Conservation (phyloP, 2,888 invertebrate species). For the Aporophyla lueneburgensis region DNA sequence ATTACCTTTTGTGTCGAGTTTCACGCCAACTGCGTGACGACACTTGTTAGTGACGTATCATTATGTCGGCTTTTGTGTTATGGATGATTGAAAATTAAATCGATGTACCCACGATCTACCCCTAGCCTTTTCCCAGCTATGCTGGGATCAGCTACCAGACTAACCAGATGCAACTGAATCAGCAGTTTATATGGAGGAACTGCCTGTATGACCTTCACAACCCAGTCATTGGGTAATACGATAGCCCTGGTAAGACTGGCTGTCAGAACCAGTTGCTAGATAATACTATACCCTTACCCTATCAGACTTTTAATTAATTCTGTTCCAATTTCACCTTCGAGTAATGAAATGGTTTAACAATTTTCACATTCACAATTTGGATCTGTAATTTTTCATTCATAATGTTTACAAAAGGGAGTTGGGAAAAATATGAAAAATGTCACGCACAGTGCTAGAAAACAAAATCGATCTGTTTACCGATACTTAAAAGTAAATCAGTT, state of each 20-base stretch:
- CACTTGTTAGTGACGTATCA: constrained; percentile 53
- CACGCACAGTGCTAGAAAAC: no score
- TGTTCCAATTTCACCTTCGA: neutral
- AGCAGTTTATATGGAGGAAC: neutral
- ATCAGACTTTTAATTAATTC: neutral
- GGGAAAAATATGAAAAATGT: neutral
- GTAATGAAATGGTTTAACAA: neutral
- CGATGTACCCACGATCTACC: neutral
- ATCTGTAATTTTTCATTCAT: no score
- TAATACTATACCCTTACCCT: no score
- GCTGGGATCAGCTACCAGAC: neutral
- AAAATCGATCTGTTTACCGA: neutral
- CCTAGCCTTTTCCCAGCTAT: neutral
- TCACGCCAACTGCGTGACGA: constrained; percentile 42
- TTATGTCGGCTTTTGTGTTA: constrained; percentile 33
- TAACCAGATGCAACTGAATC: neutral
- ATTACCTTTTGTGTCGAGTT: constrained; percentile 61
- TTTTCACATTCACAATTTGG: neutral
- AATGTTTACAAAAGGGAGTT: neutral
- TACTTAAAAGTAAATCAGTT: neutral
- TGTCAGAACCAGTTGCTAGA: no score
- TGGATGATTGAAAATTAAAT: constrained; percentile 18
- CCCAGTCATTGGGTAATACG: no score
- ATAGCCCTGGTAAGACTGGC: no score
- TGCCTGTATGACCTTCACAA: no score